Base-by-base conservation (phyloP, 2,113 vertebrate species). In the Leptosomus discolor region DNA sequence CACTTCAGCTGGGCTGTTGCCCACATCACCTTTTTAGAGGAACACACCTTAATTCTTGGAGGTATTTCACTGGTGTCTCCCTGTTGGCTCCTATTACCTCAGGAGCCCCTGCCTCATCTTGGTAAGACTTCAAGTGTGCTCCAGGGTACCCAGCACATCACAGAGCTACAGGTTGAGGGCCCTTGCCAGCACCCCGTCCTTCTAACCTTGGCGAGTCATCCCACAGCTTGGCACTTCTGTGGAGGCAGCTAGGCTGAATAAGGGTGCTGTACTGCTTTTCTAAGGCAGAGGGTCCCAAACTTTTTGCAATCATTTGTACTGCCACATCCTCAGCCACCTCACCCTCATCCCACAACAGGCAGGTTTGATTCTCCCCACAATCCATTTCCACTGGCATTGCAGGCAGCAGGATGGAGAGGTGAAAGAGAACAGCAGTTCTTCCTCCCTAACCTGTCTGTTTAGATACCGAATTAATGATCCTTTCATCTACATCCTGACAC, bases 181-280 rank as follows among this genome's bases (percentile, higher is more conserved):
- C 36, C 34, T 86, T 14, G 8, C 34, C 22, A 67, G 46, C 37
- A 90, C 20, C 21, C 32, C 5, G 7, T 39, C 32, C n/a, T 36
- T 68, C 48, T 48, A 63, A 37, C 8, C n/a, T 21, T 48, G 43
- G 43, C 0, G 0, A 14, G 16, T 17, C 5, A 3, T 45, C 45
- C 83, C 24, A 45, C 1, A 5, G 29, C 34, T 76, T 67, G 57
- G 22, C 32, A 65, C 56, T 75, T 86, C 65, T 70, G 34, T 24
- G 43, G 26, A 70, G 68, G 21, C 63, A 92, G n/a, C 43, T 12
- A 58, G 6, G 17, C 56, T 73, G 69, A 37, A 16, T 16, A 27
- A 57, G 27, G 60, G 61, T 63, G 50, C 54, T 68, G 36, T 18
- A 56, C 8, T 34, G 48, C 21, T 88, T 85, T 86, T 71, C 37